Evolutionary conservation across 2,113 vertebrate genomes (phyloP).

Genomic region (Nanorana parkeri): DNA sequence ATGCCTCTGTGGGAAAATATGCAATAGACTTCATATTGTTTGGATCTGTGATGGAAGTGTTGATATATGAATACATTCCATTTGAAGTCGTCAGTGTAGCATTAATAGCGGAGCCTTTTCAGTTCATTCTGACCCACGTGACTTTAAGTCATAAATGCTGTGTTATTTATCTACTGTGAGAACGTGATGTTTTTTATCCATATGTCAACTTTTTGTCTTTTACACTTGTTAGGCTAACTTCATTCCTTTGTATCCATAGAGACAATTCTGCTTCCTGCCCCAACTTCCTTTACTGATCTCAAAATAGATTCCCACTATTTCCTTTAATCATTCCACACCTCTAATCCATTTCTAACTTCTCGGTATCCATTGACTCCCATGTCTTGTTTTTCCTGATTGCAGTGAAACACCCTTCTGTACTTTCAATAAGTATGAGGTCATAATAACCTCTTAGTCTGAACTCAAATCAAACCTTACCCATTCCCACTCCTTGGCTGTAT

Average conservation of each 20-base stretch:
- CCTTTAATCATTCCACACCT: constrained; percentile 29
- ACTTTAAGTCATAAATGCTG: no score
- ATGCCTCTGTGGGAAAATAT: no score
- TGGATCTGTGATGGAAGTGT: no score
- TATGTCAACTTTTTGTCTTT: not conserved
- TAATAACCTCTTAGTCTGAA: constrained; percentile 13
- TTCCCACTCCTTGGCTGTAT: not conserved
- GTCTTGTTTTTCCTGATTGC: not conserved
- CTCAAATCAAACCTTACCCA: not conserved
- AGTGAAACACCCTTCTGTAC: constrained; percentile 34
- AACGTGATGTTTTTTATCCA: no score
- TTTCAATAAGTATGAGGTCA: constrained; percentile 31
- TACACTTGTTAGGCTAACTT: not conserved
- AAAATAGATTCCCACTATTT: constrained; percentile 27
- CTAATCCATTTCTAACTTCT: constrained; percentile 21
- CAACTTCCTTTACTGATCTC: constrained; percentile 12
- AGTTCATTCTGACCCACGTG: no score
- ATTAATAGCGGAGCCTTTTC: no score
- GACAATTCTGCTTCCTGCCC: not conserved
- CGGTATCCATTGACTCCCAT: constrained; percentile 25
- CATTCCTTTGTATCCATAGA: constrained; percentile 9
- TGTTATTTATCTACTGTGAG: no score
- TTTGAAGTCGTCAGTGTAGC: no score
- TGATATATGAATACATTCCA: no score
- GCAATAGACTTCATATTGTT: no score